Conservation (phyloP, 2,888 invertebrate species). For the Pherbina coryleti region DNA sequence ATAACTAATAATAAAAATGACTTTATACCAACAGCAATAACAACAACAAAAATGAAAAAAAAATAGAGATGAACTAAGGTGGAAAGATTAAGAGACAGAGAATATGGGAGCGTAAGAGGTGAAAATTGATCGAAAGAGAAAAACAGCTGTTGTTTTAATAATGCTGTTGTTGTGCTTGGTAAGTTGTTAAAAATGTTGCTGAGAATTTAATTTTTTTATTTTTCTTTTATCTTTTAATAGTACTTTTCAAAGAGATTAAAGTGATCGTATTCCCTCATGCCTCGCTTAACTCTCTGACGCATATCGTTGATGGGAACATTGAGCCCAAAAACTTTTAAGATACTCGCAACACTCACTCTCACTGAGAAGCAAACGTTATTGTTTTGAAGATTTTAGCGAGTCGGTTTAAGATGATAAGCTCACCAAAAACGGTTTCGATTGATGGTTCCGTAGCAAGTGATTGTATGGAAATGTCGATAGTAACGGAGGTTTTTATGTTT, state of each 20-base stretch:
- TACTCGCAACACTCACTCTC: no score
- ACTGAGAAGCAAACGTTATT: no score
- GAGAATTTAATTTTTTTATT: not conserved
- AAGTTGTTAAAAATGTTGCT: not conserved
- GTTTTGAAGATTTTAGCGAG: no score
- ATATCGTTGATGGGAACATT: no score
- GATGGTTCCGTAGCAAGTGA: no score
- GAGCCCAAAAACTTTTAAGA: no score
- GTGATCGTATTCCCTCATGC: no score
- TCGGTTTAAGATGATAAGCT: no score
- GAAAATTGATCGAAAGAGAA: slow-evolving; percentile 23
- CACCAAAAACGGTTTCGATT: no score
- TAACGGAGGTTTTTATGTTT: no score
- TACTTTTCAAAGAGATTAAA: not conserved
- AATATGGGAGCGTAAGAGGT: slow-evolving; percentile 23
- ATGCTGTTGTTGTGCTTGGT: not conserved
- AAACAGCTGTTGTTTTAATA: slow-evolving; percentile 21
- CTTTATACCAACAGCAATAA: slow-evolving; percentile 49
- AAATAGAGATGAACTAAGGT: slow-evolving; percentile 38
- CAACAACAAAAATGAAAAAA: slow-evolving; percentile 27
- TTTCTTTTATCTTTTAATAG: not conserved
- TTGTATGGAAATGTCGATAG: no score
- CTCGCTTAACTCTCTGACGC: no score
- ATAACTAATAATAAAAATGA: slow-evolving; percentile 71
- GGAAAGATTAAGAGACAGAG: slow-evolving; percentile 26